Conservation (phyloP, 92 coral and sea anemone genomes). For the Muricea muricata region DNA sequence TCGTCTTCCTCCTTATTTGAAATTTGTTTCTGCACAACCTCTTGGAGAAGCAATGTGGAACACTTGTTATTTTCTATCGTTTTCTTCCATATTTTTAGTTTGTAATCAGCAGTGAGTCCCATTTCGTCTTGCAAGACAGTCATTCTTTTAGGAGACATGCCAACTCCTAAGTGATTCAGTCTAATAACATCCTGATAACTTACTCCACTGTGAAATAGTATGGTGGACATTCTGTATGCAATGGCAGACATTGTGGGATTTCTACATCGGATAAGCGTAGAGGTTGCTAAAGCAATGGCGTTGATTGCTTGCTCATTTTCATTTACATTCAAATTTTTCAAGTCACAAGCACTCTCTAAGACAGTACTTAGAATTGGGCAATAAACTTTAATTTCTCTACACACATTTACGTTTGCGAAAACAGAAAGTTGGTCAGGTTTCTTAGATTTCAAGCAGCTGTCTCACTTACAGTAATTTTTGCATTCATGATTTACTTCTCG, state of each 20-base stretch:
- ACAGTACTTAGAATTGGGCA: constrained; percentile 52
- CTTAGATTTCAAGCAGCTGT: constrained; percentile 45
- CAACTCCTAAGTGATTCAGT: too few species aligned
- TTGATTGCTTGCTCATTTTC: not conserved
- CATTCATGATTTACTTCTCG: constrained; percentile 22
- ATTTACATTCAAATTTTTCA: not conserved
- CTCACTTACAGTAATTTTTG: constrained; percentile 49
- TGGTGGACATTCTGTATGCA: constrained; percentile 49
- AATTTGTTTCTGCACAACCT: too few species aligned
- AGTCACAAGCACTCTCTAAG: constrained; percentile 50
- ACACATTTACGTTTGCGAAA: constrained; percentile 39
- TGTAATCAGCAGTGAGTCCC: too few species aligned
- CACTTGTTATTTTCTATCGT: too few species aligned
- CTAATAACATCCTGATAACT: constrained; percentile 14
- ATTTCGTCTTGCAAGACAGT: too few species aligned
- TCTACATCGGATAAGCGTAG: constrained; percentile 47
- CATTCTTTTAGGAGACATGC: too few species aligned
- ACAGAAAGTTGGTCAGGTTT: constrained; percentile 56
- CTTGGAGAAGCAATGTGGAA: too few species aligned
- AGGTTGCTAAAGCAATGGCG: constrained; percentile 36
- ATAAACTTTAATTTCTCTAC: constrained; percentile 4
- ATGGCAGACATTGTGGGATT: constrained; percentile 58
- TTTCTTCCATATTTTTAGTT: too few species aligned
- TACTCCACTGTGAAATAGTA: constrained; percentile 52
- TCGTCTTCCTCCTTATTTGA: too few species aligned